These are phyloP conservation scores for Chymomyza procnemis DNA, from an alignment of 2,888 invertebrate species.

Conservation along the genomic window DNA sequence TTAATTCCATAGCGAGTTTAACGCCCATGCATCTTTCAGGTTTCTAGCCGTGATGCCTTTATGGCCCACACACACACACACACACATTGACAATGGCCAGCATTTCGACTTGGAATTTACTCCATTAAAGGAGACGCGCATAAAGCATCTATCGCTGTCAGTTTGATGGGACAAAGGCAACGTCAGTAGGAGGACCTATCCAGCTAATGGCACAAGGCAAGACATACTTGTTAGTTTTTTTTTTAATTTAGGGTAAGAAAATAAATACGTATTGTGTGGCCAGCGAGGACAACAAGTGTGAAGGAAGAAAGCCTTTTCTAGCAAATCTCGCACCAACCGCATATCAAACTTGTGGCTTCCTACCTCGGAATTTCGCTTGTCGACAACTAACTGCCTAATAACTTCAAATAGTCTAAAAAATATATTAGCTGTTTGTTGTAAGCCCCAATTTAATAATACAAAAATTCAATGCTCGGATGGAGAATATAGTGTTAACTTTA, in stretches of 20 bases:
- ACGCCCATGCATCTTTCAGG: constrained; percentile 60
- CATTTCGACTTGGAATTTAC: constrained; percentile 24
- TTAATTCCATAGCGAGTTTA: constrained; percentile 63
- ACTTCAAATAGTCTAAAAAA: too few species aligned
- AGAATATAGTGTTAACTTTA: too few species aligned
- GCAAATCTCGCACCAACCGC: constrained; percentile 70
- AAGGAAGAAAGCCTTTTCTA: constrained; percentile 72
- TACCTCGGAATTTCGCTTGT: too few species aligned
- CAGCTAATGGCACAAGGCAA: background rate
- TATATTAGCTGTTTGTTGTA: too few species aligned
- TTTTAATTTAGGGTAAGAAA: background rate
- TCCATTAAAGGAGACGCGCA: constrained; percentile 31
- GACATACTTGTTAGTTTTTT: background rate
- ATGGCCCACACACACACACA: background rate
- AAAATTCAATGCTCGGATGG: too few species aligned
- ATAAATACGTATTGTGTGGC: constrained; percentile 25
- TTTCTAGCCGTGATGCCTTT: constrained; percentile 46
- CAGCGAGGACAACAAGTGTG: constrained; percentile 54
- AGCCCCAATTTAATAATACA: too few species aligned
- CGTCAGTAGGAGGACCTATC: background rate
- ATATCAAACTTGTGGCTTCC: constrained; percentile 72
- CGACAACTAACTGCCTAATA: too few species aligned
- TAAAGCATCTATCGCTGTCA: constrained; percentile 35
- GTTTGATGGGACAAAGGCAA: background rate
- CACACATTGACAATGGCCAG: background rate